phyloP scores from a whole-genome alignment of 30 jellyfish, hydroid and myxozoan species.

The Haliclystus octoradiatus region DNA sequence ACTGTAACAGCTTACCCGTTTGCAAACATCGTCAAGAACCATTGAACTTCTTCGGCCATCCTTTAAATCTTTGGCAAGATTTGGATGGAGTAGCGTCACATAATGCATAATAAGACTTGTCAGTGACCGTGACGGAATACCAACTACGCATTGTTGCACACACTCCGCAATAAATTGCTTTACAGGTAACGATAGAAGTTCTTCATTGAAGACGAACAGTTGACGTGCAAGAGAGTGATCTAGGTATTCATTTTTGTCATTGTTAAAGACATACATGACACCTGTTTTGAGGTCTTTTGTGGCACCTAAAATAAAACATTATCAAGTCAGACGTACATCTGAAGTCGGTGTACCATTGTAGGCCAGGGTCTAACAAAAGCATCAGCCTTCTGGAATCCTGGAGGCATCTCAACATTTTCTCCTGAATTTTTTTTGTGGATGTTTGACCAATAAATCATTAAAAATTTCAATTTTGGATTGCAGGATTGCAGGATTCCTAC shows the following conservation, averaged over 20 bases:
- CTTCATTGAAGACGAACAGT: slow-evolving; percentile 68
- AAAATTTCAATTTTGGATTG: too few species aligned
- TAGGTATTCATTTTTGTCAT: background rate
- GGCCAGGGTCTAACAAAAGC: too few species aligned
- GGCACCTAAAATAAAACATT: slow-evolving; percentile 44
- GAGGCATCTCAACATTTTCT: too few species aligned
- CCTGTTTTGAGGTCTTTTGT: slow-evolving; percentile 45
- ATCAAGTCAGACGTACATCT: too few species aligned
- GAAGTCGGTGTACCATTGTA: too few species aligned
- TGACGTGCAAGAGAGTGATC: background rate
- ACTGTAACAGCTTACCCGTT: slow-evolving; percentile 36
- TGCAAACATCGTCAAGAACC: slow-evolving; percentile 59
- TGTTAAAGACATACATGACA: slow-evolving; percentile 14
- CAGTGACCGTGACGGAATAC: slow-evolving; percentile 73
- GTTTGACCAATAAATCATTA: too few species aligned
- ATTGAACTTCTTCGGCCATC: slow-evolving; percentile 37
- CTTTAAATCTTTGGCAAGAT: slow-evolving; percentile 39
- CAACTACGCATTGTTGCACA: slow-evolving; percentile 61
- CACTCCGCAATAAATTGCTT: slow-evolving; percentile 91
- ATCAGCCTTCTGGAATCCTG: too few species aligned
- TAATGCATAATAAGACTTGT: slow-evolving; percentile 35
- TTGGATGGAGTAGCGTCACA: slow-evolving; percentile 41
- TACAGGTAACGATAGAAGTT: slow-evolving; percentile 62
- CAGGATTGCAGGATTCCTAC: too few species aligned
- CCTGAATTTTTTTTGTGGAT: too few species aligned